A percentile compares a stretch with the other conserved stretches of the same genome.
These are phyloP conservation scores for Drosophila nigricruria DNA, from an alignment of 2,888 invertebrate genomes.

Conservation along the genomic window DNA sequence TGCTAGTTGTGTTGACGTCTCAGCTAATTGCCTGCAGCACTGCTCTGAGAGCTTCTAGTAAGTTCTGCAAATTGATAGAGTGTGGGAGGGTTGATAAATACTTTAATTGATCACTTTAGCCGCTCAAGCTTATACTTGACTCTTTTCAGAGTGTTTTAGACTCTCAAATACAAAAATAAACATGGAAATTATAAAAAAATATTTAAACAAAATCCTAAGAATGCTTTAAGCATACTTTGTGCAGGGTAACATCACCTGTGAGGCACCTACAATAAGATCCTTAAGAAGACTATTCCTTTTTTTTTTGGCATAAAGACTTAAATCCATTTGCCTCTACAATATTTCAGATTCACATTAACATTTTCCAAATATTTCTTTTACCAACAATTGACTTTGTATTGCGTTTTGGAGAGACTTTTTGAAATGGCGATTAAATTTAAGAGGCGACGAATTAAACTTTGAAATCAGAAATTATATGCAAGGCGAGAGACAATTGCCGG, in stretches of 20 bases:
- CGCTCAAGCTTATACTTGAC: not conserved
- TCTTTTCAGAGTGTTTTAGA: too few species aligned
- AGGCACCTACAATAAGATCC: too few species aligned
- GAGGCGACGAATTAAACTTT: conserved; percentile 64
- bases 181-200: too few species aligned
- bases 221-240: too few species aligned
- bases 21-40: conserved; percentile 11
- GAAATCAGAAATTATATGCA: conserved; percentile 74
- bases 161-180: too few species aligned
- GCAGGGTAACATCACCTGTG: too few species aligned
- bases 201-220: too few species aligned
- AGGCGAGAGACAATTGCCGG: conserved; percentile 55
- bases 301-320: too few species aligned
- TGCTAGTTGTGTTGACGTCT: not conserved
- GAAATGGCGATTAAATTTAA: conserved; percentile 70
- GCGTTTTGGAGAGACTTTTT: conserved; percentile 19
- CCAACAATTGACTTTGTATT: conserved; percentile 29
- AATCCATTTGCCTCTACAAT: too few species aligned
- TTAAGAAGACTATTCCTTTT: too few species aligned
- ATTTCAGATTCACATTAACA: too few species aligned
- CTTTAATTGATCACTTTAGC: not conserved
- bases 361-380: conserved; percentile 3
- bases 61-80: not conserved
- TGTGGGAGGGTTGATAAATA: not conserved
- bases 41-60: not conserved